Conservation (phyloP, 2,113 vertebrate genomes). For the Notarius lentiginosus region DNA sequence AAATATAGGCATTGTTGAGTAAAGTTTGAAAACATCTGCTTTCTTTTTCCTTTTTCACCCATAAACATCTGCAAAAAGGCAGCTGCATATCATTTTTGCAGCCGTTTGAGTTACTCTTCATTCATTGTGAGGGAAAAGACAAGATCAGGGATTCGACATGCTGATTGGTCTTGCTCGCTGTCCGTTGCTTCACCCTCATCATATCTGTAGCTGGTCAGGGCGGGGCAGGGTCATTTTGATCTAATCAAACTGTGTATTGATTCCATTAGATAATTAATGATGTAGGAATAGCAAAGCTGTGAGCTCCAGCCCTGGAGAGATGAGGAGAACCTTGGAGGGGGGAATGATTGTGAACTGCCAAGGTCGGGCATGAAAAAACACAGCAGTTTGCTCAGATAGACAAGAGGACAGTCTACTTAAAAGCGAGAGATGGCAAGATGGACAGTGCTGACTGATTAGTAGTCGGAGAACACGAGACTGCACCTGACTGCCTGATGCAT, state of each 20-base stretch:
- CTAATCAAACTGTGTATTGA: slow-evolving; percentile 77
- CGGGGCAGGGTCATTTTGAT: slow-evolving; percentile 70
- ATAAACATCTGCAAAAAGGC: neutral
- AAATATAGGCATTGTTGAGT: neutral
- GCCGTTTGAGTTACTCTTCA: neutral
- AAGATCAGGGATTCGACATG: neutral
- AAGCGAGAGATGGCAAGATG: slow-evolving; percentile 39
- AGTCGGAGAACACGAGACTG: slow-evolving; percentile 72
- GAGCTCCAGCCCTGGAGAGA: slow-evolving; percentile 69
- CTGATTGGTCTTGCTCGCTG: slow-evolving; percentile 32
- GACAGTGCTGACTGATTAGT: slow-evolving; percentile 70
- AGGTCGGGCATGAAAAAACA: slow-evolving; percentile 60
- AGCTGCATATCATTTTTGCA: slow-evolving; percentile 47
- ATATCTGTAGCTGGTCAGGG: slow-evolving; percentile 64
- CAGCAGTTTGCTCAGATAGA: slow-evolving; percentile 18
- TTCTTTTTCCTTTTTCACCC: neutral
- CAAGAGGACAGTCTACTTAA: slow-evolving; percentile 35
- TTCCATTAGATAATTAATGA: slow-evolving; percentile 82
- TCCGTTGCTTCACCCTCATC: slow-evolving; percentile 54
- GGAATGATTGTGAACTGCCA: slow-evolving; percentile 72
- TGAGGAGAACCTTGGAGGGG: slow-evolving; percentile 71
- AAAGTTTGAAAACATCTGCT: slow-evolving; percentile 1
- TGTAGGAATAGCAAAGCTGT: slow-evolving; percentile 57
- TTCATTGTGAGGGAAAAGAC: neutral
- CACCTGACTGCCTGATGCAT: slow-evolving; percentile 76